A percentile compares a stretch with the other conserved stretches of the same genome.
Evolutionary conservation across 2,888 invertebrate genomes (phyloP).

Genomic region (Agrypnus murinus): DNA sequence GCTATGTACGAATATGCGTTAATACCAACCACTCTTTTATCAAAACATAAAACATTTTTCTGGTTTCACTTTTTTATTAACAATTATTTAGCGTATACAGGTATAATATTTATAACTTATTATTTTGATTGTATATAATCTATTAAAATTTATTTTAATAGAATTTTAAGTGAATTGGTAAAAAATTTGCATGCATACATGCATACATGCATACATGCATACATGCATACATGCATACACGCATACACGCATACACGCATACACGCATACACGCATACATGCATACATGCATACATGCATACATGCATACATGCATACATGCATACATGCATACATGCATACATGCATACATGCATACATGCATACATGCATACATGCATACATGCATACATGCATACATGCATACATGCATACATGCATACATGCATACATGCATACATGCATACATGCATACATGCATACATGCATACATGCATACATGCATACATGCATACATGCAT

Average conservation of each 20-base stretch:
- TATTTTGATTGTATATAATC: too few species aligned
- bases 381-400: too few species aligned
- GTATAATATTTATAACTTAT: too few species aligned
- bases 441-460: slow-evolving; percentile 3
- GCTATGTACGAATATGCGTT: too few species aligned
- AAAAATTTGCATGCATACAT: slow-evolving; percentile 9
- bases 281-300: slow-evolving; percentile 18
- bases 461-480: slow-evolving; percentile 17
- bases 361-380: slow-evolving; percentile 13
- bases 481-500: too few species aligned
- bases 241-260: slow-evolving; percentile 6
- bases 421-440: slow-evolving; percentile 2
- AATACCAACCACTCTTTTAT: too few species aligned
- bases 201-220: slow-evolving; percentile 7
- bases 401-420: slow-evolving; percentile 2
- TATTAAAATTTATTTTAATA: too few species aligned
- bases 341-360: slow-evolving; percentile 22
- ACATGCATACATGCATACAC: slow-evolving; percentile 10
- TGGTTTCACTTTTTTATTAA: too few species aligned
- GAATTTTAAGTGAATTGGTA: too few species aligned
- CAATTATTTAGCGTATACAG: too few species aligned
- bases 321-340: slow-evolving; percentile 17
- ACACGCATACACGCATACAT: neutral
- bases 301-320: slow-evolving; percentile 19
- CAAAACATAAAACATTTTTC: too few species aligned